Base-by-base conservation (phyloP, 2,797 vertebrate species). In the Helarctos malayanus region DNA sequence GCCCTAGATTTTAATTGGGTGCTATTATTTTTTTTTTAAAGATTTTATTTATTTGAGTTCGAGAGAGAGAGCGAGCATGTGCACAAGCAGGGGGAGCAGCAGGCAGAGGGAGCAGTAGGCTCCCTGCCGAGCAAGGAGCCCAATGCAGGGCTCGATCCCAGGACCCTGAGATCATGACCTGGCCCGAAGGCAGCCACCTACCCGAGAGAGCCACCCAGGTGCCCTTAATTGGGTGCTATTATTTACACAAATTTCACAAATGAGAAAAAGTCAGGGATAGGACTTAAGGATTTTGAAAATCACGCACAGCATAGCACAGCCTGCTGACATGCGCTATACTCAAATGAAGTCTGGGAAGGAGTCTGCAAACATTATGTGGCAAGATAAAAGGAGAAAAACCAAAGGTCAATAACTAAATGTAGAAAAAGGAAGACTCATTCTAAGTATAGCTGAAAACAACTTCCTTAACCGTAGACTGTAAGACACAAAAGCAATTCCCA, bases 211-310 rank as follows among this genome's bases (percentile, higher is more conserved):
- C 41, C 41, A 41, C 41, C 41, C 41, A 41, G 41, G 41, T 41
- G 41, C 41, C 41, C 41, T 87, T 78, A 82, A 76, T 47, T 59
- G 12, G 69, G 47, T 82, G 88, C 45, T 84, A 85, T 73, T 91
- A 52, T 49, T 96, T 54, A 94, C 13, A 84, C 2, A 83, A 88
- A 78, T 91, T 90, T 88, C 56, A 91, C 49, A 97, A 83, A 65
- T 57, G 83, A 90, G 25, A 18, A 16, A 84, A 68, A 57, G 32
- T 80, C 23, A 71, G 38, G 15, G 23, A 63, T 14, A 86, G 71
- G 68, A 76, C 38, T 76, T 63, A 16, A 78, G 61, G 45, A 57
- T 57, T 91, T 75, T 87, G 13, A 57, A 88, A 91, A 27, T 41
- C 35, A 41, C 1, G 2, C 18, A 57, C 7, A 78, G 54, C 25